These are phyloP conservation scores for Deilephila porcellus DNA, from an alignment of 2,888 invertebrate species.

Conservation along the genomic window DNA sequence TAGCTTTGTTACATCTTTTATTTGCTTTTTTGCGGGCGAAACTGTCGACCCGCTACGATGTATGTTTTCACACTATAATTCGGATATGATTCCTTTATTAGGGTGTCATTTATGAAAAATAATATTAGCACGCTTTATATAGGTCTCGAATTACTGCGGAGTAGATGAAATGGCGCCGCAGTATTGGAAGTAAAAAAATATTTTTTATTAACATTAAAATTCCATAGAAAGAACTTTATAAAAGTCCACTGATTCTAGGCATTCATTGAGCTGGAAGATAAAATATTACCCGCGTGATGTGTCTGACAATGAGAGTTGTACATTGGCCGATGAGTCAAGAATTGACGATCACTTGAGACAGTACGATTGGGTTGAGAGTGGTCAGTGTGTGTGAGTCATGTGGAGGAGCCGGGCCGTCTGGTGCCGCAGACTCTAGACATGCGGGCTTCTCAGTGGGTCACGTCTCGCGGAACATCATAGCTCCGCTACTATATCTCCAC, in stretches of 20 bases:
- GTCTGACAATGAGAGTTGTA: not conserved
- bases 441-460: conserved; percentile 73
- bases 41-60: conserved; percentile 69
- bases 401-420: conserved; percentile 70
- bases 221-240: not conserved
- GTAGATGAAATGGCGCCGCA: conserved; percentile 17
- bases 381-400: conserved; percentile 64
- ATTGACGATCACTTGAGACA: conserved; percentile 54
- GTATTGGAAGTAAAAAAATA: not conserved
- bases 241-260: not conserved
- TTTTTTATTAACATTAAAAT: not conserved
- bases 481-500: not conserved
- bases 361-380: conserved; percentile 57
- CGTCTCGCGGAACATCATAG: conserved; percentile 31
- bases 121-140: conserved; percentile 45
- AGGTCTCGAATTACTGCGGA: conserved; percentile 27
- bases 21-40: conserved; percentile 65
- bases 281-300: not conserved
- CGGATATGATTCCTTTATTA: conserved; percentile 65
- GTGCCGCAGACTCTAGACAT: conserved; percentile 62
- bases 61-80: conserved; percentile 82
- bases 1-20: conserved; percentile 61
- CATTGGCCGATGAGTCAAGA: conserved; percentile 44
- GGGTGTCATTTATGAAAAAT: conserved; percentile 47
- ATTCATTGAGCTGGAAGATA: too few species aligned